Percentiles rank a stretch among this genome's conserved stretches.
Evolutionary conservation across 2,888 invertebrate species (phyloP).

Genomic region (Sesia bembeciformis): DNA sequence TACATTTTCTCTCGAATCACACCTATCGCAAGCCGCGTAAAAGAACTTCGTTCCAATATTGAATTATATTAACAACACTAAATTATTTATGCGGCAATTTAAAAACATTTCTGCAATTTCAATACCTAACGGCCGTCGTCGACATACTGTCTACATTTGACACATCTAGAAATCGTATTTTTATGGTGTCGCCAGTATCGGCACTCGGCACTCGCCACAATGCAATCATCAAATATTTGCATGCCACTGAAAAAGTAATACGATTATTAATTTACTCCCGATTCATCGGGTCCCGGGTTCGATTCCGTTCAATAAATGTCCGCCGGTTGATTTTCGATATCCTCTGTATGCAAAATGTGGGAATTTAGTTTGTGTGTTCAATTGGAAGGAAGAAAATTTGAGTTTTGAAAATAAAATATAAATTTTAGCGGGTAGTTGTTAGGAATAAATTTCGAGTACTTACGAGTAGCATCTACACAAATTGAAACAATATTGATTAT

Average conservation of each 20-base stretch:
- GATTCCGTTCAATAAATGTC: slow-evolving; percentile 41
- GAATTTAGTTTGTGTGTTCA: slow-evolving; percentile 38
- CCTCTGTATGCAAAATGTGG: slow-evolving; percentile 45
- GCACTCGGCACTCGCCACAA: slow-evolving; percentile 43
- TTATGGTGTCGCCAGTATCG: slow-evolving; percentile 26
- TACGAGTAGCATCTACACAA: no score
- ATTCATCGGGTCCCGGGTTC: slow-evolving; percentile 46
- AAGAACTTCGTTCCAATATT: no score
- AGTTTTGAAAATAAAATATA: neutral
- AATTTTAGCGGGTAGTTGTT: neutral
- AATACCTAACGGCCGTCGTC: no score
- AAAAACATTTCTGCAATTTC: no score
- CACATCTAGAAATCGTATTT: neutral
- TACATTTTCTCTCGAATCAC: no score
- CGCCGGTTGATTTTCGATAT: slow-evolving; percentile 36
- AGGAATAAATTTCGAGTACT: no score
- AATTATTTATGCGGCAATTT: no score
- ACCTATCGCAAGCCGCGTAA: no score
- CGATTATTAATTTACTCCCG: slow-evolving; percentile 69
- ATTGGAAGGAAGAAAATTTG: slow-evolving; percentile 20
- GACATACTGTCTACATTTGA: neutral
- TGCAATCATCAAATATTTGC: slow-evolving; percentile 71
- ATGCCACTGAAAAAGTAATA: slow-evolving; percentile 69
- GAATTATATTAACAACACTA: no score
- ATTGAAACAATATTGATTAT: no score